Base-by-base conservation (phyloP, 2,888 invertebrate species). In the Leptopilina syphax region DNA sequence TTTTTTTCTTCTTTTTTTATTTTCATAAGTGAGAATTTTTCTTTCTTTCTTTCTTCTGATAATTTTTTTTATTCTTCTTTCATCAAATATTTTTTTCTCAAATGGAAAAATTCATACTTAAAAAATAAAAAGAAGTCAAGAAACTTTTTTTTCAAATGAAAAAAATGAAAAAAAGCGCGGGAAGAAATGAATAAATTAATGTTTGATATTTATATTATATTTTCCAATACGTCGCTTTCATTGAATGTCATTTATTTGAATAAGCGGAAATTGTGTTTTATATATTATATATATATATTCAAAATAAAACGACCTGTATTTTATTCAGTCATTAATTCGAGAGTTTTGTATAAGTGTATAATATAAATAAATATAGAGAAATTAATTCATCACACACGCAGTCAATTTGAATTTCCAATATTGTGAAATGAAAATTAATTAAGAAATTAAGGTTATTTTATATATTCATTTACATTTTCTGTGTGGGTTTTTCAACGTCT, bases 391-490 rank as follows among this genome's bases (percentile, higher is more conserved):
- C 34, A 34, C 34, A 4, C 18, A 8, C n/a, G 13, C 0, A n/a
- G n/a, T 60, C 8, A 34, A 18, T 7, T 60, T 8, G n/a, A 60
- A 47, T 47, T 47, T 47, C 47, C 47, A 47, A 47, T 47, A 47
- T 47, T n/a, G 18, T 60, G 18, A 60, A 60, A 60, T 60, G 60
- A 18, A 60, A 60, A 60, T 60, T 60, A 60, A 60, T 60, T n/a
- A 60, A 60, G 60, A 60, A 60, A 60, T 60, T 60, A 60, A n/a
- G 5, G 3, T 60, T n/a, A 47, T 47, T 47, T 47, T 47, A 10
- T 10, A 10, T 1, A 47, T 47, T 47, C 8, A 60, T 60, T 60
- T 60, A 18, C n/a, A 60, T 60, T 18, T 60, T n/a, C 18, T 60
- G 60, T 60, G n/a, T 47, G 60, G 60, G n/a, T 60, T 60, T 60